Percentiles rank a stretch among this genome's conserved stretches.
Evolutionary conservation across 1,140 invertebrate species (phyloP).

Genomic region (Scaptomyza hsui): DNA sequence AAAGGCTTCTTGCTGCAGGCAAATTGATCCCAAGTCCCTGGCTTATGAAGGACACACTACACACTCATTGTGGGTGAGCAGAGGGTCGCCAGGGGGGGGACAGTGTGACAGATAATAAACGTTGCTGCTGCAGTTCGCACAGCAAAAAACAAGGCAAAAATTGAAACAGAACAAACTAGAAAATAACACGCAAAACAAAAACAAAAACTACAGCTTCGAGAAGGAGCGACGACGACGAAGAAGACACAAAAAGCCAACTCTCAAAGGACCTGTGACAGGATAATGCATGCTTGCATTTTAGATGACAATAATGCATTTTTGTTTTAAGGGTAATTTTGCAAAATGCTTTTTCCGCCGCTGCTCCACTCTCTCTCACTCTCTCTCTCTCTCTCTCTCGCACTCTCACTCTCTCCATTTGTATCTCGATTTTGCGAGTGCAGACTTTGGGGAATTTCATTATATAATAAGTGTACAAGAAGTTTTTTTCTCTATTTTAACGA

Average conservation of each 20-base stretch:
- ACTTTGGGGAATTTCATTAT: constrained; percentile 74
- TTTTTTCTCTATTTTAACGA: constrained; percentile 56
- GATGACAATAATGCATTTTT: constrained; percentile 84
- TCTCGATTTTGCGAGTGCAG: constrained; percentile 35
- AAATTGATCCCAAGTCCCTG: constrained; percentile 80
- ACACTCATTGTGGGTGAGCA: constrained; percentile 16
- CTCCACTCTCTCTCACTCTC: background rate
- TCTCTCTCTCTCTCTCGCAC: background rate
- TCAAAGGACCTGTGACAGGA: constrained; percentile 83
- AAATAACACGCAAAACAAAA: background rate
- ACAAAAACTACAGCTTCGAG: constrained; percentile 16
- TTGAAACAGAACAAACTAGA: background rate
- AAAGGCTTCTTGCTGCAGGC: constrained; percentile 78
- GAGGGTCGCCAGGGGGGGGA: constrained; percentile 5
- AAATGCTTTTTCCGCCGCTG: constrained; percentile 65
- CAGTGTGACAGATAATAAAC: constrained; percentile 64
- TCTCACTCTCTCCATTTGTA: background rate
- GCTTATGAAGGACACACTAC: constrained; percentile 75
- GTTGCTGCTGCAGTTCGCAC: constrained; percentile 44
- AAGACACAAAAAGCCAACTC: constrained; percentile 71
- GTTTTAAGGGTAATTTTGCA: constrained; percentile 82
- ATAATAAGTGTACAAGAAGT: constrained; percentile 70
- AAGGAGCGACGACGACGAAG: constrained; percentile 27
- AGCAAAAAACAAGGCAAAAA: background rate
- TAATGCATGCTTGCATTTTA: constrained; percentile 84